Base-by-base conservation (phyloP, 2,113 vertebrate genomes). In the Ceyx cyanopectus region DNA sequence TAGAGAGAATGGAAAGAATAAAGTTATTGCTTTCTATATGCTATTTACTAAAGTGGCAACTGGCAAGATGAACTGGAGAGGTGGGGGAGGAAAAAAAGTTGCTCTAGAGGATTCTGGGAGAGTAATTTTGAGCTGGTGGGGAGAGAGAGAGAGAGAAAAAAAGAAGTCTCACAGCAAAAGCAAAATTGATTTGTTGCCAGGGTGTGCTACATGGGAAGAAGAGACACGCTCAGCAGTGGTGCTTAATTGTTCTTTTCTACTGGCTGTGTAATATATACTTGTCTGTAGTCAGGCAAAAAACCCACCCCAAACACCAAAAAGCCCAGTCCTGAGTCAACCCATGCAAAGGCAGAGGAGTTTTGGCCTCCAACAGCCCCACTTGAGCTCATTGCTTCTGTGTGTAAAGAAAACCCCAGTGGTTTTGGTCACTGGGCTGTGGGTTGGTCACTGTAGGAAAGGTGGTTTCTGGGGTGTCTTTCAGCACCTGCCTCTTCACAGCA, bases 151-250 rank as follows among this genome's bases (percentile, higher is more conserved):
- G 32, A 80, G 45, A 81, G 30, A 80, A 32, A 34, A 34, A 37
- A 9, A 37, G 9, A 56, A 67, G 53, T 90, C 91, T 90, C 56
- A 37, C 76, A 90, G 82, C 86, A 85, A 94, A 83, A 88, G 76
- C 91, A 94, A 92, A 93, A 89, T 48, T 87, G 54, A 66, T 87
- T 92, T 94, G 89, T 94, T 95, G 91, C 92, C 87, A 91, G 85
- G 63, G 34, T 81, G 60, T 81, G 75, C 87, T 91, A 43, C 85
- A 93, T 70, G 61, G 81, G 78, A 92, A 89, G 75, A 89, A 74
- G 87, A 91, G 48, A 87, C 94, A 78, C 17, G 75, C 82, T 91
- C 87, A 94, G 72, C 75, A 85, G 79, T 60, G 60, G 29, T 80
- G 75, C 75, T 91, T 85, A 81, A 85, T 68, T 93, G 87, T 85